phyloP scores from a whole-genome alignment of 2,797 vertebrate genomes.

The Tenualosa thibaudeaui region DNA sequence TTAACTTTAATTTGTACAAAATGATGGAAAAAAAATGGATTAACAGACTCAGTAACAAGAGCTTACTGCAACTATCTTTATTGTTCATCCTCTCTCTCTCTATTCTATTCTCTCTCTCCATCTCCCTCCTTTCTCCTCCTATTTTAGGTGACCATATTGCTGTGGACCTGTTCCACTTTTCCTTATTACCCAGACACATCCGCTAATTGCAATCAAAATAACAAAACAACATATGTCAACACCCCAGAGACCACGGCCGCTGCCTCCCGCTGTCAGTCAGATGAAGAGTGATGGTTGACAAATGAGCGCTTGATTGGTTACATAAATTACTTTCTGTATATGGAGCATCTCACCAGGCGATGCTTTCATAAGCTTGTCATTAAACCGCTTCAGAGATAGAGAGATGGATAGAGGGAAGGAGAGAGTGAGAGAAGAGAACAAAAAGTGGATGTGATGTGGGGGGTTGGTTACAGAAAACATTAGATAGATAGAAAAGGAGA shows the following conservation, averaged over 20 bases:
- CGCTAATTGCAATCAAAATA: slow-evolving; percentile 75
- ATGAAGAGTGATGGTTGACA: slow-evolving; percentile 77
- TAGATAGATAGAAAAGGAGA: background rate
- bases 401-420: background rate
- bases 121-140: slow-evolving; percentile 23
- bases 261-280: slow-evolving; percentile 65
- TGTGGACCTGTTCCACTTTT: slow-evolving; percentile 59
- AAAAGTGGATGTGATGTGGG: background rate
- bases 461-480: background rate
- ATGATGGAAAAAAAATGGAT: background rate
- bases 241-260: slow-evolving; percentile 61
- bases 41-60: background rate
- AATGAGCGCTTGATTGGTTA: slow-evolving; percentile 72
- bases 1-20: background rate
- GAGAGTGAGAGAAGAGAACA: background rate
- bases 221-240: slow-evolving; percentile 75
- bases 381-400: slow-evolving; percentile 30
- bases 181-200: slow-evolving; percentile 68
- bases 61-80: background rate
- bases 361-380: slow-evolving; percentile 27
- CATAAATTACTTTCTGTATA: slow-evolving; percentile 68
- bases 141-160: slow-evolving; percentile 60
- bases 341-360: slow-evolving; percentile 55
- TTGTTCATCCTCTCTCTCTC: background rate
- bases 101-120: slow-evolving; percentile 16